Percentiles rank a stretch among this genome's conserved stretches.
These are phyloP conservation scores for Aphrophora alni DNA, from an alignment of 2,888 invertebrate species.

Conservation along the genomic window DNA sequence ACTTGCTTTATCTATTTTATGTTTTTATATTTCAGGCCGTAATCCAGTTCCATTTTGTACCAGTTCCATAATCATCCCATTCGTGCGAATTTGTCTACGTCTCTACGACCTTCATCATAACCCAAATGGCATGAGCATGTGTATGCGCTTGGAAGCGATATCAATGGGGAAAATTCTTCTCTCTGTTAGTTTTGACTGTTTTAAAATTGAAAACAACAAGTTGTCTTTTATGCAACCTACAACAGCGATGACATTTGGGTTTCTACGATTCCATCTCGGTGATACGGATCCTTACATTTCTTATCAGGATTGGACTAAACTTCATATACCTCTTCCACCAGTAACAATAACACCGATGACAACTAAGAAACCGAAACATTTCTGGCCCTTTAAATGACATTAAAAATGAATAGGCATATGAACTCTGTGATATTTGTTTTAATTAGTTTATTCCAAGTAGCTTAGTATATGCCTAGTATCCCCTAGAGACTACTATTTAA, in stretches of 20 bases:
- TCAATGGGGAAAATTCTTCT: slow-evolving; percentile 26
- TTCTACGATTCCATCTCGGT: slow-evolving; percentile 21
- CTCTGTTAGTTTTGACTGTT: slow-evolving; percentile 25
- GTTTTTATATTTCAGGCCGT: slow-evolving; percentile 1
- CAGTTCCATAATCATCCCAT: slow-evolving; percentile 2
- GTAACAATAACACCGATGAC: background rate
- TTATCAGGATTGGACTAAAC: slow-evolving; percentile 24
- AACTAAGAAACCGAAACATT: background rate
- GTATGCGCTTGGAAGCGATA: slow-evolving; percentile 21
- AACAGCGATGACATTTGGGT: slow-evolving; percentile 27
- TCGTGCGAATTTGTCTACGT: slow-evolving; percentile 20
- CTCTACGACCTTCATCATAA: slow-evolving; percentile 28
- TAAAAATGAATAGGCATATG: too few relatives aligned
- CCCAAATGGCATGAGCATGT: slow-evolving; percentile 17
- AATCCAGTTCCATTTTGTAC: slow-evolving; percentile 29
- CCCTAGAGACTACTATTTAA: too few relatives aligned
- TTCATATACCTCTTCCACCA: slow-evolving; percentile 24
- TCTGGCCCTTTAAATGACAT: background rate
- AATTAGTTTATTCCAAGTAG: slow-evolving; percentile 14
- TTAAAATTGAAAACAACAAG: slow-evolving; percentile 24
- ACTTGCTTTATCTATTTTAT: background rate
- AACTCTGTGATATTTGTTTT: background rate
- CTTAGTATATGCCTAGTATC: too few relatives aligned
- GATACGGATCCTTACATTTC: slow-evolving; percentile 29
- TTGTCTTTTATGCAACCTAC: slow-evolving; percentile 27